These are phyloP conservation scores for Shinisaurus crocodilurus DNA, from an alignment of 2,113 vertebrate species.

Conservation along the genomic window DNA sequence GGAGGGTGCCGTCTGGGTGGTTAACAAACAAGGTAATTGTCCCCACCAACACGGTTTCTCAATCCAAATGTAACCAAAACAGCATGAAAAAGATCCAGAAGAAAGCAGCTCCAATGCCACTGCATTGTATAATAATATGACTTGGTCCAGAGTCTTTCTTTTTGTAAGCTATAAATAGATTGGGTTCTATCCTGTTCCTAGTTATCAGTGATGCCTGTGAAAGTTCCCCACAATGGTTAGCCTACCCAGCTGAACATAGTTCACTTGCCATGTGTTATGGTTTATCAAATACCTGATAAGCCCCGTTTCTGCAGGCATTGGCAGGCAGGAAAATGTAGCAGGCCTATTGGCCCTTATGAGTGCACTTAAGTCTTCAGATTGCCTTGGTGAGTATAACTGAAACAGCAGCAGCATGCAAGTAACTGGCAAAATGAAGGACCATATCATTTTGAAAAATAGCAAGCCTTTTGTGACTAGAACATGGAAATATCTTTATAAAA, in stretches of 20 bases:
- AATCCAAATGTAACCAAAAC: not conserved
- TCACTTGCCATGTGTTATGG: not conserved
- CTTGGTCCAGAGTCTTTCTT: not conserved
- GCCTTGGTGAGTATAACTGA: slow-evolving; percentile 53
- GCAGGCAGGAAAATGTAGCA: not conserved
- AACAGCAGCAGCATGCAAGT: slow-evolving; percentile 20
- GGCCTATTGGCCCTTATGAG: not conserved
- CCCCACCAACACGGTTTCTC: not conserved
- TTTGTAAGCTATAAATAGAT: too few species aligned
- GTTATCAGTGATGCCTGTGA: not conserved
- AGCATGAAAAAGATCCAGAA: not conserved
- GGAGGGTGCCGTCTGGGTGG: not conserved
- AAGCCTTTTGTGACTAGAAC: not conserved
- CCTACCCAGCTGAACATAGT: not conserved
- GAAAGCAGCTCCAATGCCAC: not conserved
- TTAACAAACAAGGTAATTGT: not conserved
- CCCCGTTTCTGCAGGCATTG: too few species aligned
- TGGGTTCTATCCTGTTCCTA: not conserved
- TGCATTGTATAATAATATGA: not conserved
- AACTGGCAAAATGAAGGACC: slow-evolving; percentile 36
- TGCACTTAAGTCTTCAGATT: slow-evolving; percentile 28
- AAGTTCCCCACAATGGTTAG: not conserved
- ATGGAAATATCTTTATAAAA: slow-evolving; percentile 33
- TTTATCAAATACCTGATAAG: not conserved
- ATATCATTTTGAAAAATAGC: slow-evolving; percentile 14